phyloP scores from a whole-genome alignment of 1,140 invertebrate species.

The Hycleus phaleratus region DNA sequence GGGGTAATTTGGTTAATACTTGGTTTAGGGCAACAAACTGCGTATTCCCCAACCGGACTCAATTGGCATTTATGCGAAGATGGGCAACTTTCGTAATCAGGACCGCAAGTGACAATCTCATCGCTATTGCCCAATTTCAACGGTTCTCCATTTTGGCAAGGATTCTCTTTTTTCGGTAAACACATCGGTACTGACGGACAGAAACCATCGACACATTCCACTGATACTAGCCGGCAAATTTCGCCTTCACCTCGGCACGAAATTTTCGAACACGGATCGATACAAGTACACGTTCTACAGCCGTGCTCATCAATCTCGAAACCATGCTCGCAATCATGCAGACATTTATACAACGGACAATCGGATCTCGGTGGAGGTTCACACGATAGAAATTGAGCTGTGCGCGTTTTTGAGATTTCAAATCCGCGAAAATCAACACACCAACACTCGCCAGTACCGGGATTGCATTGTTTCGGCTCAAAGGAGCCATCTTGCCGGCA shows the following conservation, averaged over 20 bases:
- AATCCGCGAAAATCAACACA: constrained; percentile 80
- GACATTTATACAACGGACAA: constrained; percentile 57
- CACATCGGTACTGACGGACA: constrained; percentile 74
- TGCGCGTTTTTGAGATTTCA: constrained; percentile 58
- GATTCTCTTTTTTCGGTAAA: constrained; percentile 65
- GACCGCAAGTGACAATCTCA: constrained; percentile 60
- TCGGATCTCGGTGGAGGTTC: constrained; percentile 32
- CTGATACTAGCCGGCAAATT: constrained; percentile 49
- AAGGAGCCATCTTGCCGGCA: constrained; percentile 72
- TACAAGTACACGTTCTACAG: constrained; percentile 67
- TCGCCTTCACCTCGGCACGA: constrained; percentile 65
- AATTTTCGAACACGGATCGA: constrained; percentile 67
- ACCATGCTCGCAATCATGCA: constrained; percentile 59
- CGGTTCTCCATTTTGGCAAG: constrained; percentile 60
- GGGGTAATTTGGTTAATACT: constrained; percentile 41
- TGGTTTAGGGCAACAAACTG: constrained; percentile 78
- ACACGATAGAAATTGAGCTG: constrained; percentile 38
- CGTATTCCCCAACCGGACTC: constrained; percentile 68
- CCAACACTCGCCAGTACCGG: constrained; percentile 72
- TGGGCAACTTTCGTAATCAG: constrained; percentile 64
- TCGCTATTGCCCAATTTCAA: constrained; percentile 48
- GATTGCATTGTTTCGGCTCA: constrained; percentile 70
- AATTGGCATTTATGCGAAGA: constrained; percentile 77
- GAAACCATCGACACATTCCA: constrained; percentile 46
- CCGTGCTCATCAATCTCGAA: constrained; percentile 58